phyloP scores from a whole-genome alignment of 2,113 vertebrate species.

The Chitala chitala region DNA sequence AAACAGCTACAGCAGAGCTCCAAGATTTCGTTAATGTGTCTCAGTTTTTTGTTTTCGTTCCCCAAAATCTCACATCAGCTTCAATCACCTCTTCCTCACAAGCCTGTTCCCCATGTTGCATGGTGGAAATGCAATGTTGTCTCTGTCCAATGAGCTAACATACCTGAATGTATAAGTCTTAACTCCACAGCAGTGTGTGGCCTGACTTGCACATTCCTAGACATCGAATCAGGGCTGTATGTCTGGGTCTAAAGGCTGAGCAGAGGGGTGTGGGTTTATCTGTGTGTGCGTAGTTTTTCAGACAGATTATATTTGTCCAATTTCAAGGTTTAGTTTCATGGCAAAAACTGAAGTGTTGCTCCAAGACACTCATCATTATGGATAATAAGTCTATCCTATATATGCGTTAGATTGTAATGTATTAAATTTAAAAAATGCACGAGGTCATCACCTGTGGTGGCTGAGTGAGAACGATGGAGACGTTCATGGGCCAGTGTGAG shows the following conservation, averaged over 20 bases:
- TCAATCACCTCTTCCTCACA: background rate
- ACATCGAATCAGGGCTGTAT: constrained; percentile 55
- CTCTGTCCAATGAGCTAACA: constrained; percentile 50
- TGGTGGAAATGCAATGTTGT: constrained; percentile 47
- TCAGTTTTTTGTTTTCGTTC: constrained; percentile 1
- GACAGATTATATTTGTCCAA: constrained; percentile 2
- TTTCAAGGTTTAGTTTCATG: too few relatives aligned
- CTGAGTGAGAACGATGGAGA: too few relatives aligned
- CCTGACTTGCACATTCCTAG: constrained; percentile 59
- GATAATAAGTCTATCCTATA: background rate
- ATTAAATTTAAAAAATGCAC: too few relatives aligned
- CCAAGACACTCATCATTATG: background rate
- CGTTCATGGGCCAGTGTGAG: too few relatives aligned
- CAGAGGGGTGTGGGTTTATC: constrained; percentile 2
- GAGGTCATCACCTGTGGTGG: too few relatives aligned
- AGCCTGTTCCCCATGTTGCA: constrained; percentile 30
- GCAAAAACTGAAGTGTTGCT: too few relatives aligned
- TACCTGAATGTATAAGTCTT: constrained; percentile 51
- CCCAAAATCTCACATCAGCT: background rate
- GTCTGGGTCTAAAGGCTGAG: constrained; percentile 33
- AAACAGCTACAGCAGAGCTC: background rate
- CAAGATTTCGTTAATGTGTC: too few relatives aligned
- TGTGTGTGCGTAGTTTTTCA: background rate
- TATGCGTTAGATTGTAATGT: too few relatives aligned
- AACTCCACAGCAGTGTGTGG: constrained; percentile 26